Conservation (phyloP, 2,113 vertebrate genomes). For the Lipophrys pholis region DNA sequence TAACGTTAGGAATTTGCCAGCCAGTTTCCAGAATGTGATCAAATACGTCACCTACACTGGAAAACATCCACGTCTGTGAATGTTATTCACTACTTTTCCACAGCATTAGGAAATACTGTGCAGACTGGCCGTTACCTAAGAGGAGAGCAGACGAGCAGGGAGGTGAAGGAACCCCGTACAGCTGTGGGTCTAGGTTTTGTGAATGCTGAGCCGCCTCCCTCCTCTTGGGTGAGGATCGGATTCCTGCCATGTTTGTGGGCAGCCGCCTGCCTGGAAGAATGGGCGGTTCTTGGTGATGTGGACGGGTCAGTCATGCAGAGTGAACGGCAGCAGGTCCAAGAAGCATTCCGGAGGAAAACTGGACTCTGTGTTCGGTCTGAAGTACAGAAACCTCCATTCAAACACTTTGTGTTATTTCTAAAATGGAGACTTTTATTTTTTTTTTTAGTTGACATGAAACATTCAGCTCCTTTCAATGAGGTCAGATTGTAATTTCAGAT, state of each 20-base stretch:
- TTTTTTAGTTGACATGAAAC: background rate
- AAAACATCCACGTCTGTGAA: background rate
- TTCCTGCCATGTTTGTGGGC: conserved; percentile 75
- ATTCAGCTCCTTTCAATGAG: background rate
- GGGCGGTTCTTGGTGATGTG: conserved; percentile 27
- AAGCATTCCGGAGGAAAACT: conserved; percentile 65
- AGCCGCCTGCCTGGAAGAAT: conserved; percentile 40
- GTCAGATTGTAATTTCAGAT: conserved; percentile 20
- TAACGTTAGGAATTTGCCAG: background rate
- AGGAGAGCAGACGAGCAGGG: too few species aligned
- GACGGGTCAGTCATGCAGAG: conserved; percentile 38
- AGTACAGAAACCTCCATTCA: conserved; percentile 40
- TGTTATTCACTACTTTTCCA: conserved; percentile 8
- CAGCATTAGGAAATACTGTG: background rate
- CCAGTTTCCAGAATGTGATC: background rate
- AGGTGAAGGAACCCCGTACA: conserved; percentile 15
- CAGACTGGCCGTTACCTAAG: conserved; percentile 34
- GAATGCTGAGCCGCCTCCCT: conserved; percentile 36
- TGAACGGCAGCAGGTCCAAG: conserved; percentile 24
- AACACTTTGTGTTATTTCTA: background rate
- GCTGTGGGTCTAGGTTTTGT: conserved; percentile 11
- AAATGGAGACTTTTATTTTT: background rate
- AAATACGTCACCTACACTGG: background rate
- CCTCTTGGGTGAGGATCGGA: conserved; percentile 41
- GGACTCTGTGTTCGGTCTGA: conserved; percentile 25